A percentile compares a stretch with the other conserved stretches of the same genome.
These are phyloP conservation scores for Ganaspis brasiliensis DNA, from an alignment of 2,888 invertebrate species.

Conservation along the genomic window DNA sequence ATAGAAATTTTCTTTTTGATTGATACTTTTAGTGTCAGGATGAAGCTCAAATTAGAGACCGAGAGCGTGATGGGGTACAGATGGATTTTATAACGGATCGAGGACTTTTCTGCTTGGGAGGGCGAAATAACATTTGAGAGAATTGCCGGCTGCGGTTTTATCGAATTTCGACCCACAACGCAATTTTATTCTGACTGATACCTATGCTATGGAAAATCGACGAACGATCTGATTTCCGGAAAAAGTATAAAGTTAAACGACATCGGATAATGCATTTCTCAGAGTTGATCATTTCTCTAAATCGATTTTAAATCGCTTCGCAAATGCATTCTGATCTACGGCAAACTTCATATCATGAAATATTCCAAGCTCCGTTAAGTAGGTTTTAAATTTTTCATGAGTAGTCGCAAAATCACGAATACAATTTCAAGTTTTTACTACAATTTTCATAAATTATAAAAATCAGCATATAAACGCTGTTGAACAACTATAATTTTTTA, in stretches of 20 bases:
- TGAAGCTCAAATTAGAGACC: constrained; percentile 1
- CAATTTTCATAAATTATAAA: neutral
- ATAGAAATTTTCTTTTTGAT: neutral
- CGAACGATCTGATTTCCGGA: constrained; percentile 9
- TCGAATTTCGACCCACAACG: constrained; percentile 31
- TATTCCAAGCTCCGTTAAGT: neutral
- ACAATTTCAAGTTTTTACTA: neutral
- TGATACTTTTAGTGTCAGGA: neutral
- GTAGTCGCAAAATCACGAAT: neutral
- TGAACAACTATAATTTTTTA: too few species aligned
- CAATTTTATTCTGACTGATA: constrained; percentile 20
- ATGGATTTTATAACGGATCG: constrained; percentile 34
- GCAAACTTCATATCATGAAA: neutral
- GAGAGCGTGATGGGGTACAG: constrained; percentile 29
- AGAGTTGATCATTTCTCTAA: constrained; percentile 12
- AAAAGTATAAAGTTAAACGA: constrained; percentile 21
- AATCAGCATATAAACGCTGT: too few species aligned
- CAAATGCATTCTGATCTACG: neutral
- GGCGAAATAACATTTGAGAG: constrained; percentile 25
- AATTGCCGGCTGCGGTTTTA: constrained; percentile 37
- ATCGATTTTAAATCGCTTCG: constrained; percentile 17
- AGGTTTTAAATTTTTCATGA: neutral
- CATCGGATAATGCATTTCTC: constrained; percentile 2
- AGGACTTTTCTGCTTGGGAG: constrained; percentile 23
- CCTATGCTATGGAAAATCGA: constrained; percentile 5